phyloP scores from a whole-genome alignment of 2,888 invertebrate species.

The Bombyx huttoni region DNA sequence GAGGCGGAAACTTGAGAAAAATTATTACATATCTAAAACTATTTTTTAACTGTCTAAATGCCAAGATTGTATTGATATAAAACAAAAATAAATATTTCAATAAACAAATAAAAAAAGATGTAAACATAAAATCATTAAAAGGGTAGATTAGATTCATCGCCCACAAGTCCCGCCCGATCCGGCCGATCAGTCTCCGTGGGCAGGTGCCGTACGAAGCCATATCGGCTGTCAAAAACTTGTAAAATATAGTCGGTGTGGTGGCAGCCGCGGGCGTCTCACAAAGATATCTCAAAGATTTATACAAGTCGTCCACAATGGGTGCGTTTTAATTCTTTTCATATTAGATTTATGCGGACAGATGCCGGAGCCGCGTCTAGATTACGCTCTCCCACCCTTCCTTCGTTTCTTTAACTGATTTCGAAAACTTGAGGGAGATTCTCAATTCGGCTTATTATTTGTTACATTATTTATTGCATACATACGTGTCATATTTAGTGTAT shows the following conservation, averaged over 20 bases:
- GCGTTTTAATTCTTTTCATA: constrained; percentile 72
- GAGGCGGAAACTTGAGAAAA: too few relatives aligned
- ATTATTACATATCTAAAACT: too few relatives aligned
- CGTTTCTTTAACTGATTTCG: not conserved
- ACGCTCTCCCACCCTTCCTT: constrained; percentile 36
- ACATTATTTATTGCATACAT: too few relatives aligned
- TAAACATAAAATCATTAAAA: not conserved
- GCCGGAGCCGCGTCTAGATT: constrained; percentile 40
- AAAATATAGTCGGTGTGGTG: constrained; percentile 73
- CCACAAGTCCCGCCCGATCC: constrained; percentile 1
- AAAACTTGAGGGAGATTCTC: not conserved
- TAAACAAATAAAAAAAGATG: not conserved
- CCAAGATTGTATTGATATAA: too few relatives aligned
- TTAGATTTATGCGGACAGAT: constrained; percentile 70
- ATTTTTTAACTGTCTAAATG: too few relatives aligned
- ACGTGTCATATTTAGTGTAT: too few relatives aligned
- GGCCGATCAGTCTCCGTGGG: constrained; percentile 21
- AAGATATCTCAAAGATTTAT: constrained; percentile 70
- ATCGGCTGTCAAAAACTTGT: constrained; percentile 78
- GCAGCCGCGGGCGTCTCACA: constrained; percentile 59
- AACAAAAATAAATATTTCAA: too few relatives aligned
- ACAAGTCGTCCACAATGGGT: constrained; percentile 62
- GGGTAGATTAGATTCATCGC: not conserved
- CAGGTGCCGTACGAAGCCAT: constrained; percentile 73
- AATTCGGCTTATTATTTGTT: too few relatives aligned